These are phyloP conservation scores for Trypoxylus dichotomus DNA, from an alignment of 1,140 invertebrate genomes.

Conservation along the genomic window DNA sequence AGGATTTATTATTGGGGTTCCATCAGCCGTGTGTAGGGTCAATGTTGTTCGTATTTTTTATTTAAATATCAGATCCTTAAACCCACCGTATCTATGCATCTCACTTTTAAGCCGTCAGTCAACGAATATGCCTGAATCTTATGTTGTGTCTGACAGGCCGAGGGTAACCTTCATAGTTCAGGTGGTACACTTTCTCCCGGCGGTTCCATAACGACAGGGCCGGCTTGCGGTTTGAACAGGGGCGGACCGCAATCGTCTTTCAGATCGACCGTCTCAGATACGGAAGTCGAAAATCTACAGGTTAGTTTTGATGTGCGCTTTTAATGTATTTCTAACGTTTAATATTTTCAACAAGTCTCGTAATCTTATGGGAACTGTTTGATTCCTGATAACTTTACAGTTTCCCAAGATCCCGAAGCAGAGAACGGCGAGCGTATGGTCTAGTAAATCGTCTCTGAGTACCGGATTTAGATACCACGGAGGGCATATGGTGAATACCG, in stretches of 20 bases:
- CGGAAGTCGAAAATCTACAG: conserved; percentile 86
- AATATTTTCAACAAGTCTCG: conserved; percentile 17
- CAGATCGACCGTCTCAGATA: conserved; percentile 90
- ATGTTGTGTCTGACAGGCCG: conserved; percentile 48
- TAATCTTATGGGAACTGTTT: conserved; percentile 4
- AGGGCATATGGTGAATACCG: conserved; percentile 83
- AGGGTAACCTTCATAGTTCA: conserved; percentile 67
- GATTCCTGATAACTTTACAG: conserved; percentile 51
- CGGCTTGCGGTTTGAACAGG: conserved; percentile 61
- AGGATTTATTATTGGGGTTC: too few relatives aligned
- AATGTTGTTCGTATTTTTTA: too few relatives aligned
- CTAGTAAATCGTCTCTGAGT: conserved; percentile 87
- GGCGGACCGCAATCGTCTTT: conserved; percentile 66
- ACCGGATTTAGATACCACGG: conserved; percentile 87
- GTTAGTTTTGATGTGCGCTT: conserved; percentile 57
- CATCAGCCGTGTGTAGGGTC: too few relatives aligned
- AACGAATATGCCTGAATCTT: conserved; percentile 45
- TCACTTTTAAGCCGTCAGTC: neutral
- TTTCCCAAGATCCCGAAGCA: conserved; percentile 70
- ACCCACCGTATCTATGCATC: neutral
- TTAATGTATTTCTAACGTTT: conserved; percentile 19
- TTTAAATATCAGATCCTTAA: too few relatives aligned
- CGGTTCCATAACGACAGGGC: conserved; percentile 81
- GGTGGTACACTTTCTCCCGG: conserved; percentile 60
- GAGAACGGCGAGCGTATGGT: conserved; percentile 86